These are phyloP conservation scores for Periophthalmodon schlosseri DNA, from an alignment of 2,113 vertebrate genomes.

Conservation along the genomic window DNA sequence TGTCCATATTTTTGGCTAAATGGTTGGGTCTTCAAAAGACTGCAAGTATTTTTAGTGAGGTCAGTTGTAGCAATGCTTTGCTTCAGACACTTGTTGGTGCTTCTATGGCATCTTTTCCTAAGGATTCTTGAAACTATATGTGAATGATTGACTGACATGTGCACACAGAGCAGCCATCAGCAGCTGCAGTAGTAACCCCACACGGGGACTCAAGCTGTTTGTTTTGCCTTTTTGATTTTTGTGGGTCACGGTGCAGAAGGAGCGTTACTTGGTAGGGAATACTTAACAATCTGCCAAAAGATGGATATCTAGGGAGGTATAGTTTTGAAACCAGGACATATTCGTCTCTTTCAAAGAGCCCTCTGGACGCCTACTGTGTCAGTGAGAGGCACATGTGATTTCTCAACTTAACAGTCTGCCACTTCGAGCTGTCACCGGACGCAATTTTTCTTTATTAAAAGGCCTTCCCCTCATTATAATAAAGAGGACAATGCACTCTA, in stretches of 20 bases:
- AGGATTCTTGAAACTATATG: slow-evolving; percentile 58
- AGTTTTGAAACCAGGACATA: slow-evolving; percentile 70
- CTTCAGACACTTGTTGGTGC: slow-evolving; percentile 45
- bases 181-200: slow-evolving; percentile 66
- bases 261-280: slow-evolving; percentile 69
- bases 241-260: slow-evolving; percentile 70
- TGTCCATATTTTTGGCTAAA: neutral
- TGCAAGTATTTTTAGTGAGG: slow-evolving; percentile 31
- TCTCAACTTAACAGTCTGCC: slow-evolving; percentile 54
- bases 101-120: slow-evolving; percentile 42
- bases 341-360: slow-evolving; percentile 69
- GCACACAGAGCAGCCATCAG: slow-evolving; percentile 66
- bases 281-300: slow-evolving; percentile 72
- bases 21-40: slow-evolving; percentile 28
- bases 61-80: slow-evolving; percentile 49
- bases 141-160: slow-evolving; percentile 67
- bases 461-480: slow-evolving; percentile 35
- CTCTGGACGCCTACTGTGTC: slow-evolving; percentile 67
- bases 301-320: slow-evolving; percentile 51
- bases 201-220: slow-evolving; percentile 66
- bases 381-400: slow-evolving; percentile 51
- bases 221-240: slow-evolving; percentile 69
- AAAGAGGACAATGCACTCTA: slow-evolving; percentile 14
- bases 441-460: slow-evolving; percentile 29
- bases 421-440: slow-evolving; percentile 43